A percentile compares a stretch with the other conserved stretches of the same genome.
Conservation (phyloP, 2,797 vertebrate genomes). For the Semotilus atromaculatus region DNA sequence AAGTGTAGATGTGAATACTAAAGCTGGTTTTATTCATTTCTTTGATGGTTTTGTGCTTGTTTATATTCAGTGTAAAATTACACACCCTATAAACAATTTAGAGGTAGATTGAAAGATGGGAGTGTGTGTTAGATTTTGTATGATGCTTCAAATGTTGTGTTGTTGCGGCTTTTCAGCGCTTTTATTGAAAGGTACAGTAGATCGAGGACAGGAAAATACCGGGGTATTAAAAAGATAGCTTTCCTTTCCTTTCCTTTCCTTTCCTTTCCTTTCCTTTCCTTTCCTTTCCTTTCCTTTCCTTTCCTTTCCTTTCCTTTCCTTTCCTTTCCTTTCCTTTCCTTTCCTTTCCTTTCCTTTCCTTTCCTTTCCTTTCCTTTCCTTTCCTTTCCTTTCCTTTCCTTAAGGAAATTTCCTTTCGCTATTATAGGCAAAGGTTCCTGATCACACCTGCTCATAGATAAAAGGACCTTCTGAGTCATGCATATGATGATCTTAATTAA, state of each 20-base stretch:
- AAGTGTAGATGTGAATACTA: not conserved
- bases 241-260: not conserved
- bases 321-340: not conserved
- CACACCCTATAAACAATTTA: constrained; percentile 17
- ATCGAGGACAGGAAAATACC: not conserved
- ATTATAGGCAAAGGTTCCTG: not conserved
- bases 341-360: not conserved
- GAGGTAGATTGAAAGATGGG: constrained; percentile 14
- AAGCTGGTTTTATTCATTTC: constrained; percentile 3
- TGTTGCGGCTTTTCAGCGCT: not conserved
- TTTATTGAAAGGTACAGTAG: constrained; percentile 21
- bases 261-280: not conserved
- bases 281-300: not conserved
- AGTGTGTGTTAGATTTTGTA: constrained; percentile 30
- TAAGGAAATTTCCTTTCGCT: not conserved
- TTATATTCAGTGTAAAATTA: not conserved
- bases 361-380: not conserved
- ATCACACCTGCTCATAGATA: not conserved
- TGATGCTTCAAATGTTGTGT: not conserved
- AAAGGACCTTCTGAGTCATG: constrained; percentile 20
- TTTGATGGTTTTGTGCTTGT: constrained; percentile 4
- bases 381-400: no score
- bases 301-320: not conserved
- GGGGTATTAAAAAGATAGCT: not conserved
- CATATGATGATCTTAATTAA: constrained; percentile 44